phyloP scores from a whole-genome alignment of 2,797 vertebrate genomes.

The Tangara arthus region DNA sequence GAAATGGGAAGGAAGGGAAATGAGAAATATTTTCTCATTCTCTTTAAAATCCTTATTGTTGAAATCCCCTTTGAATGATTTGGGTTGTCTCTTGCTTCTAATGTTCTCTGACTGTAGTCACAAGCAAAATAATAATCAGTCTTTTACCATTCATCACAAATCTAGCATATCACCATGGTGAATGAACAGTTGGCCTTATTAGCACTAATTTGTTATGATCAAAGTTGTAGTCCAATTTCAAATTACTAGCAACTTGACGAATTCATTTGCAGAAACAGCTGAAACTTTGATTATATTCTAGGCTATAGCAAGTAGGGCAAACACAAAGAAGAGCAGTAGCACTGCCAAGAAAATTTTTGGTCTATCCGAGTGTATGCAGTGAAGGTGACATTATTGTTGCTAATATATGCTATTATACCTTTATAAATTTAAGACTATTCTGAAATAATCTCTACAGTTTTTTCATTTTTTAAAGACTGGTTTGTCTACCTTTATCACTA shows the following conservation, averaged over 20 bases:
- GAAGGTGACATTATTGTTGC: not conserved
- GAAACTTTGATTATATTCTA: conserved; percentile 8
- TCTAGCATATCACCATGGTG: not conserved
- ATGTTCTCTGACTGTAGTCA: not conserved
- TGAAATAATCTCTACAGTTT: not conserved
- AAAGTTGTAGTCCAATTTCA: conserved; percentile 25
- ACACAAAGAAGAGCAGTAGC: not conserved
- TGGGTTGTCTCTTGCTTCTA: not conserved
- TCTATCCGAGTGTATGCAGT: not conserved
- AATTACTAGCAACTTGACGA: not conserved
- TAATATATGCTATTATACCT: not conserved
- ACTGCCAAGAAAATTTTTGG: not conserved
- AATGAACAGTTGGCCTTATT: conserved; percentile 14
- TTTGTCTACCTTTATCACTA: not conserved
- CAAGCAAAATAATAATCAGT: not conserved
- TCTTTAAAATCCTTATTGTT: not conserved
- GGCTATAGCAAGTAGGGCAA: not conserved
- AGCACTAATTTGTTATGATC: conserved; percentile 35
- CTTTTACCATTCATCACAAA: not conserved
- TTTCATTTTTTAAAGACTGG: not conserved
- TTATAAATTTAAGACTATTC: not conserved
- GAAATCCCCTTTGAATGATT: not conserved
- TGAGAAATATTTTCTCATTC: not conserved
- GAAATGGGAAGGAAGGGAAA: not conserved
- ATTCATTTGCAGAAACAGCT: conserved; percentile 7